Evolutionary conservation across 2,113 vertebrate genomes (phyloP).

Genomic region (Oryzias celebensis): DNA sequence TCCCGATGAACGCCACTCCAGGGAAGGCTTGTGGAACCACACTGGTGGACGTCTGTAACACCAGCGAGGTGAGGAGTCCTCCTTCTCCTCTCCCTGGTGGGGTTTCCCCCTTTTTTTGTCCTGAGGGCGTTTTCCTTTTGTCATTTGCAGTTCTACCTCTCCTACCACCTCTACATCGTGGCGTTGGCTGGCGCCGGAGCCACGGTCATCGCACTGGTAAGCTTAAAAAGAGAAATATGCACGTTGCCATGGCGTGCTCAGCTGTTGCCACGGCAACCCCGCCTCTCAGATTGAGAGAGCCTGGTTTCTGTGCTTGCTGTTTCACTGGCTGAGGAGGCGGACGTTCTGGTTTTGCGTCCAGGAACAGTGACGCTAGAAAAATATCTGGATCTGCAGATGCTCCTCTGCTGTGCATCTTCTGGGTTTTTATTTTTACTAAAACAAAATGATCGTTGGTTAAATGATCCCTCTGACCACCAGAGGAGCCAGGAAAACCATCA

Average conservation of each 20-base stretch:
- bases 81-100: background rate
- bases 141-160: constrained; percentile 91
- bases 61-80: constrained; percentile 84
- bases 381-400: too few species aligned
- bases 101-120: background rate
- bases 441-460: too few species aligned
- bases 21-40: constrained; percentile 91
- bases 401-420: too few species aligned
- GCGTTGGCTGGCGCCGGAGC: constrained; percentile 95
- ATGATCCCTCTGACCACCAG: too few species aligned
- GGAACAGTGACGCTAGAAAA: too few species aligned
- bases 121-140: background rate
- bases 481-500: too few species aligned
- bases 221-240: constrained; percentile 57
- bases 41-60: constrained; percentile 92
- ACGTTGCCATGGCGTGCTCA: constrained; percentile 60
- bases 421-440: too few species aligned
- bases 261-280: constrained; percentile 61
- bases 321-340: background rate
- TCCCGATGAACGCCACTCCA: constrained; percentile 91
- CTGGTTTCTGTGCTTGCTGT: too few species aligned
- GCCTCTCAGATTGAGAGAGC: constrained; percentile 38
- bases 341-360: too few species aligned
- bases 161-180: constrained; percentile 97
- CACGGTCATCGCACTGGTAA: constrained; percentile 96